Conservation (phyloP, 1,140 invertebrate species). For the Geopemphigus sp. region DNA sequence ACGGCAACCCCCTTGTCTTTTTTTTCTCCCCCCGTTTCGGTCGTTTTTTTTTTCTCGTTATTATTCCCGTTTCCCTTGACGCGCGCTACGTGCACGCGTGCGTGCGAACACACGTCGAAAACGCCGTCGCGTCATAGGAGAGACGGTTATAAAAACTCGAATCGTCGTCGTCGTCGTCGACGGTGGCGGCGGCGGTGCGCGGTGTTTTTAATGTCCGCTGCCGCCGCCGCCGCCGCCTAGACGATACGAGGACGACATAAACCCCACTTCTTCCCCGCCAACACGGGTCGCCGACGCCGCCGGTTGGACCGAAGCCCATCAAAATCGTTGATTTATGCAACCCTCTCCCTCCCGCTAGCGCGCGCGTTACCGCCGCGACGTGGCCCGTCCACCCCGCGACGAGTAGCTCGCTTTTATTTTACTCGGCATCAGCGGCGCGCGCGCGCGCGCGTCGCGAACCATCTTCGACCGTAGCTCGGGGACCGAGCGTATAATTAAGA, state of each 20-base stretch:
- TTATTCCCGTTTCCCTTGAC: not conserved
- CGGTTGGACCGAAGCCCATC: slow-evolving; percentile 30
- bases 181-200: slow-evolving; percentile 5
- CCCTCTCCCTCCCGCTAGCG: not conserved
- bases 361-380: not conserved
- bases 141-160: slow-evolving; percentile 31
- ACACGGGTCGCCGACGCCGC: not conserved
- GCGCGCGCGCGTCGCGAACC: no score
- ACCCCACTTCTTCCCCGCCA: slow-evolving; percentile 16
- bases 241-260: not conserved
- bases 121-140: slow-evolving; percentile 20
- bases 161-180: no score
- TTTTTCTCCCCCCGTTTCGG: not conserved
- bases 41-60: not conserved
- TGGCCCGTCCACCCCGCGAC: not conserved
- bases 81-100: not conserved
- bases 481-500: no score
- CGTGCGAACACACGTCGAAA: not conserved
- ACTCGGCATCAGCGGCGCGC: no score
- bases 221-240: not conserved
- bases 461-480: no score
- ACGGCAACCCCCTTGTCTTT: slow-evolving; percentile 32
- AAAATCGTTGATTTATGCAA: slow-evolving; percentile 40
- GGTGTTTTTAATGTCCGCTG: slow-evolving; percentile 35
- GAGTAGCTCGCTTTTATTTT: not conserved